A percentile compares a stretch with the other conserved stretches of the same genome.
These are phyloP conservation scores for Elephas maximus DNA, from an alignment of 2,113 vertebrate species.

Conservation along the genomic window DNA sequence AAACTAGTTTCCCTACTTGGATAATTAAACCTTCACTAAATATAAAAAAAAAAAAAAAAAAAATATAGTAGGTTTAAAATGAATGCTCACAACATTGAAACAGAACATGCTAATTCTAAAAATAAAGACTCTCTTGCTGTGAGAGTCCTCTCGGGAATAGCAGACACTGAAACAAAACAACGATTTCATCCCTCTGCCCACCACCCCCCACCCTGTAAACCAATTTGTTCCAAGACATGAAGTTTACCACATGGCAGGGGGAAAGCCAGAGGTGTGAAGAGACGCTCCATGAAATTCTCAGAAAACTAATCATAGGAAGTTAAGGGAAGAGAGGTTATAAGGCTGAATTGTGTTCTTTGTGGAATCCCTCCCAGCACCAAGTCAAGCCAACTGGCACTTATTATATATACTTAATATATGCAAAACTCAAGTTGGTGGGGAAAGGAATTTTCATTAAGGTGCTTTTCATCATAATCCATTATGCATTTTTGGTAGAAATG, in stretches of 20 bases:
- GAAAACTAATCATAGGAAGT: slow-evolving; percentile 9
- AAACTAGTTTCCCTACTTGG: slow-evolving; percentile 66
- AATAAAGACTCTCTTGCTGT: slow-evolving; percentile 68
- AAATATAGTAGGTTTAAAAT: slow-evolving; percentile 77
- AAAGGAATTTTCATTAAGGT: not conserved
- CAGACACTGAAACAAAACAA: slow-evolving; percentile 5
- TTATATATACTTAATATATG: not conserved
- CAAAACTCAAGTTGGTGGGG: not conserved
- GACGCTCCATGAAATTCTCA: not conserved
- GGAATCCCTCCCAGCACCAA: not conserved
- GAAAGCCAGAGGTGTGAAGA: not conserved
- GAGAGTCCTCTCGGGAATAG: slow-evolving; percentile 54
- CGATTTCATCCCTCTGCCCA: slow-evolving; percentile 24
- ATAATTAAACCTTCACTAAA: slow-evolving; percentile 81
- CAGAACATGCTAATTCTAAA: slow-evolving; percentile 77
- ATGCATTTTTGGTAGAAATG: not conserved
- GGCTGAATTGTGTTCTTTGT: not conserved
- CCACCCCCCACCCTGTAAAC: not conserved
- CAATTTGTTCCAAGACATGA: not conserved
- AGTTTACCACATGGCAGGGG: not conserved
- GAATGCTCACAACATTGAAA: slow-evolving; percentile 72
- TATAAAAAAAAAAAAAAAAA: no score
- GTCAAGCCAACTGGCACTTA: not conserved
- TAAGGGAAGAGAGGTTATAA: not conserved
- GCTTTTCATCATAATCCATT: not conserved